Evolutionary conservation across 2,888 invertebrate genomes (phyloP), one percentile per base, ranked within the genome.

Genomic region (Nudaria mundana): DNA sequence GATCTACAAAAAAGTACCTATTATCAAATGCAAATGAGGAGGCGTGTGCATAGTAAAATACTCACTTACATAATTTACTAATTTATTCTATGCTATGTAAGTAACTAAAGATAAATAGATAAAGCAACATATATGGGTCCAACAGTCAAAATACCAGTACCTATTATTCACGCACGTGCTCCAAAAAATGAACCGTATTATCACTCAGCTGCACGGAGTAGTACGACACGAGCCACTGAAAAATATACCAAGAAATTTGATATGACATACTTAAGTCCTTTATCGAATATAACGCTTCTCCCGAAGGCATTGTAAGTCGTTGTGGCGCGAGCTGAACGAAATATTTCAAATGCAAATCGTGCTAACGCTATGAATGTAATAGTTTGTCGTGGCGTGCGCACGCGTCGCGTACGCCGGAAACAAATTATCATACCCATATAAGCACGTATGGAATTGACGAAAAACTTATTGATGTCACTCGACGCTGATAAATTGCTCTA

Each of bases 281-380:
- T 71, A 80, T 81, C 77, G 75, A 77, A 75, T 73, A 63, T 67
- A 70, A 62, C 66, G 67, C 60, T 67, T 77, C 76, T 79, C 70
- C 71, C 69, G 65, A 66, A 72, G 55, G 76, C 70, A 86, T 85
- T 86, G 85, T 86, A 62, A 70, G 73, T 71, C 71, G 69, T 72
- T 71, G 61, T 71, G 80, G 78, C 83, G 79, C 79, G 81, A 79
- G 76, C 72, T 74, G 68, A 72, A 82, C 77, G 68, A 83, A 85
- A 85, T 86, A 81, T 82, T 87, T 88, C 87, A 87, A 85, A 88
- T 88, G 87, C 88, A 88, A 88, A 88, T 88, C 87, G 88, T 86
- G 85, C 82, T 71, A 78, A 77, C 79, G 80, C 81, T 71, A 83
- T 87, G 85, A 88, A 84, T 84, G 87, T 86, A 84, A 85, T 81